A percentile compares a stretch with the other conserved stretches of the same genome.
Conservation (phyloP, 2,888 invertebrate species). For the Drosophila atripex region DNA sequence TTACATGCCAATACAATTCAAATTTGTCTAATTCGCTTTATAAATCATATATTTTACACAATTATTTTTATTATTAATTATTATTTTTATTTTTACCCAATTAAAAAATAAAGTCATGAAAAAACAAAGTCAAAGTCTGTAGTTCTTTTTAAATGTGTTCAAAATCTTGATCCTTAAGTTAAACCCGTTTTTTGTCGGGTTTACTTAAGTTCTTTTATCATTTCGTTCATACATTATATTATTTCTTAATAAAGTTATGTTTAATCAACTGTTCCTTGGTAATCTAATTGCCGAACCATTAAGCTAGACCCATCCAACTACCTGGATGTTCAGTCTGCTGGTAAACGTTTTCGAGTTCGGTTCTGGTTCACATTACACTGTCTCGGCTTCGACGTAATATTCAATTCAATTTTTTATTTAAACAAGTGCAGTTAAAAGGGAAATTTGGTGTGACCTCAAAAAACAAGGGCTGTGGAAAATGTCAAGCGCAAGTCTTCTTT, state of each 20-base stretch:
- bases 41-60: too few species aligned
- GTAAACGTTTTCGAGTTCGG: slow-evolving; percentile 17
- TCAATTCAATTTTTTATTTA: slow-evolving; percentile 19
- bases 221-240: neutral
- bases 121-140: too few species aligned
- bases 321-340: slow-evolving; percentile 12
- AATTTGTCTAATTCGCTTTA: too few species aligned
- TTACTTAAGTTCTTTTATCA: neutral
- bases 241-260: neutral
- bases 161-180: too few species aligned
- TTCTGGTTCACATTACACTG: slow-evolving; percentile 10
- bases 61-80: too few species aligned
- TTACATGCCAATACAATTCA: too few species aligned
- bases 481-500: slow-evolving; percentile 27
- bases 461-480: slow-evolving; percentile 3
- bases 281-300: slow-evolving; percentile 2
- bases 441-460: slow-evolving; percentile 8
- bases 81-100: too few species aligned
- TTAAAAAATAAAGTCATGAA: too few species aligned
- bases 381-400: slow-evolving; percentile 9
- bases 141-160: too few species aligned
- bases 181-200: neutral
- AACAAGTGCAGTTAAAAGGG: slow-evolving; percentile 34
- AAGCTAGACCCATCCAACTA: neutral
- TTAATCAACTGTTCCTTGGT: slow-evolving; percentile 25